Conservation (phyloP, 2,113 vertebrate species). For the Caretta caretta region DNA sequence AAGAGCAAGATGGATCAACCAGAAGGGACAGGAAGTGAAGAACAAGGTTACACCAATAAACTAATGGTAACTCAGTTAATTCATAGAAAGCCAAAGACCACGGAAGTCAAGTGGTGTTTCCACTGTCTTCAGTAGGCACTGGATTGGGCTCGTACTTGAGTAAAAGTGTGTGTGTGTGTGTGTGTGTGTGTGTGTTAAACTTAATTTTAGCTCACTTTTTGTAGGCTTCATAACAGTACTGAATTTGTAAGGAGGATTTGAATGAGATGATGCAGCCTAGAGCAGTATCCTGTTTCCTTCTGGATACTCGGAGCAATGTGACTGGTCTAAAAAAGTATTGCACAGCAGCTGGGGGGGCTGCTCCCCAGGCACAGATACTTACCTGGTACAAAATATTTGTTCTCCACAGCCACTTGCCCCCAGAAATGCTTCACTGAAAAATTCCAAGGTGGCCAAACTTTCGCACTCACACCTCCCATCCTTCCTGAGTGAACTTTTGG, state of each 20-base stretch:
- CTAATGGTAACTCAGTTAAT: background rate
- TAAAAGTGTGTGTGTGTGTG: background rate
- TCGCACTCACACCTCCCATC: background rate
- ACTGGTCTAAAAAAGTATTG: background rate
- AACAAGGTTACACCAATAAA: background rate
- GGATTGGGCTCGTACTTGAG: background rate
- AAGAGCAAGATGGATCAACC: too few species aligned
- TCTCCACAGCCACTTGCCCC: background rate
- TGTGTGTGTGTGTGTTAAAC: too few species aligned
- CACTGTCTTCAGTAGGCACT: background rate
- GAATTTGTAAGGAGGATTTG: slow-evolving; percentile 29
- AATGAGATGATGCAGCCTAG: slow-evolving; percentile 21
- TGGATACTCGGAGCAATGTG: background rate
- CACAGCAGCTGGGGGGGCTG: background rate
- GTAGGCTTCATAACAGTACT: background rate
- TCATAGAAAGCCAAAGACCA: background rate
- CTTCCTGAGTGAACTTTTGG: background rate
- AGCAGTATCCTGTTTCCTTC: slow-evolving; percentile 1
- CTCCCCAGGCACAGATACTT: background rate
- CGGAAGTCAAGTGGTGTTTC: background rate
- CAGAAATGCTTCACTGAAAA: background rate
- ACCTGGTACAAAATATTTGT: background rate
- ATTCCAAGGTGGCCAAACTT: slow-evolving; percentile 1
- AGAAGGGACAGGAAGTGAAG: background rate
- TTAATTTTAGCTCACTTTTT: slow-evolving; percentile 20